Evolutionary conservation across 2,888 invertebrate species (phyloP).

Genomic region (Stenotaenia linearis): DNA sequence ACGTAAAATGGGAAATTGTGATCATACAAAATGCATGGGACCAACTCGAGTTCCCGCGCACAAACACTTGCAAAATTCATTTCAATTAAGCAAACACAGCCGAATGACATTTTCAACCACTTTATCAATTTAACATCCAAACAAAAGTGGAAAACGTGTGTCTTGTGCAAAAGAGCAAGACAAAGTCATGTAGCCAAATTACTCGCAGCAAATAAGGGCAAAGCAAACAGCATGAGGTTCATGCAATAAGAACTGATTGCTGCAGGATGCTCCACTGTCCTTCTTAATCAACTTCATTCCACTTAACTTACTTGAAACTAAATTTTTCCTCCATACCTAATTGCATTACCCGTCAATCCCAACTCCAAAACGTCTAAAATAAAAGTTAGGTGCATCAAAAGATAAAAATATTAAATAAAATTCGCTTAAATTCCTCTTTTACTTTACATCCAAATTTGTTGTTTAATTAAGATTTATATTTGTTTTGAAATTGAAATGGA

Average conservation of each 20-base stretch:
- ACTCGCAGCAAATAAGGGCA: conserved; percentile 3
- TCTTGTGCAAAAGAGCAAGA: background rate
- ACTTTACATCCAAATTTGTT: background rate
- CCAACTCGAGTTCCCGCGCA: background rate
- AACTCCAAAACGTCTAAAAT: background rate
- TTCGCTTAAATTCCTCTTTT: too few species aligned
- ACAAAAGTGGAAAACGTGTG: background rate
- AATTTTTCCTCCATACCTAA: background rate
- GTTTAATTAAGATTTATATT: background rate
- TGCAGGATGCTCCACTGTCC: conserved; percentile 10
- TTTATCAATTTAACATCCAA: background rate
- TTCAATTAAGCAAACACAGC: background rate
- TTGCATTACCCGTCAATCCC: background rate
- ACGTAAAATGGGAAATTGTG: too few species aligned
- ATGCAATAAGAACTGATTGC: conserved; percentile 24
- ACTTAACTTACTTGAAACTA: conserved; percentile 7
- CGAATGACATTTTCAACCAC: background rate
- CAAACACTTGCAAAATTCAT: background rate
- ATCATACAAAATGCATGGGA: background rate
- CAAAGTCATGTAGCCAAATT: background rate
- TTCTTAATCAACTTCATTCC: conserved; percentile 20
- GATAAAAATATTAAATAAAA: background rate
- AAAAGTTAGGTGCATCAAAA: background rate
- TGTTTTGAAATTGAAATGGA: background rate
- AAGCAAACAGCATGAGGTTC: conserved; percentile 14